Evolutionary conservation across 2,888 invertebrate genomes (phyloP).

Genomic region (Rhogogaster chlorosoma): DNA sequence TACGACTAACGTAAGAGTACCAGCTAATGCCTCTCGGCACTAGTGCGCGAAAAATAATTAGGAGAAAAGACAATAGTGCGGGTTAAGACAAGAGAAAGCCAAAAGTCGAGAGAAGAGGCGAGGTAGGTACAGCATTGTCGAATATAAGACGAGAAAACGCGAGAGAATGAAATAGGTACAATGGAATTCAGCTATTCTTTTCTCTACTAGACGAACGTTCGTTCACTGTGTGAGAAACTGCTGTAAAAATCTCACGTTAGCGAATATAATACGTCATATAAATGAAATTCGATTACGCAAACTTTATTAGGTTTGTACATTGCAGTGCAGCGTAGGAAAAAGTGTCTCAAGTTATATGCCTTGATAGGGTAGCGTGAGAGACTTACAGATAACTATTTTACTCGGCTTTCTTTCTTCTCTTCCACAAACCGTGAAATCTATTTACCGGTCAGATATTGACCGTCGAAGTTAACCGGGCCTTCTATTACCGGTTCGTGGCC

Average conservation of each 20-base stretch:
- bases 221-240: neutral
- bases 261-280: neutral
- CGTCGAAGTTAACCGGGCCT: conserved; percentile 24
- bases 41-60: conserved; percentile 36
- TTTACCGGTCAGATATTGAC: conserved; percentile 47
- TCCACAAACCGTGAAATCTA: conserved; percentile 26
- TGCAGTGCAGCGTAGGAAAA: too few relatives aligned
- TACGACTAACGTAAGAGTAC: neutral
- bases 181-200: neutral
- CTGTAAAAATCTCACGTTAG: conserved; percentile 13
- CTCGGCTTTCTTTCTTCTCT: conserved; percentile 24
- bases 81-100: conserved; percentile 19
- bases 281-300: conserved; percentile 36
- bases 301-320: neutral
- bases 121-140: neutral
- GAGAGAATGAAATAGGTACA: conserved; percentile 17
- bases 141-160: conserved; percentile 32
- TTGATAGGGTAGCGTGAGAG: neutral
- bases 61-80: conserved; percentile 27
- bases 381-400: neutral
- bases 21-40: neutral
- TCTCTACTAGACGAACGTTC: neutral
- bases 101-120: neutral
- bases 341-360: neutral
- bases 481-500: conserved; percentile 29